Evolutionary conservation across 2,797 vertebrate genomes (phyloP).

Genomic region (Chelon labrosus): DNA sequence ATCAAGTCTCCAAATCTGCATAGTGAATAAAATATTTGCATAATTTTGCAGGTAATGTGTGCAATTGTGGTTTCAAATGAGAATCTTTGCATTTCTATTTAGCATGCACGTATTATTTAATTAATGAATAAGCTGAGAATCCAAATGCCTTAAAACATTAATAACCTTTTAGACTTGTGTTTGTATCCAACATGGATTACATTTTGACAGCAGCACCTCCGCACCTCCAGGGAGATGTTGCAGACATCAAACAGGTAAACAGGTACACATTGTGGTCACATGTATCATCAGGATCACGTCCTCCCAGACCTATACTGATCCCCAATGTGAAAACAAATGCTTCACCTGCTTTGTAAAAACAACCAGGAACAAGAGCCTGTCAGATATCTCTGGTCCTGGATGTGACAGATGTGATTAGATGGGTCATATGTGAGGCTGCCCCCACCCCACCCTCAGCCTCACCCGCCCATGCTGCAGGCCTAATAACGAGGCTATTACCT

Average conservation of each 20-base stretch:
- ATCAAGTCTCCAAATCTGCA: conserved; percentile 2
- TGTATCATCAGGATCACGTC: conserved; percentile 12
- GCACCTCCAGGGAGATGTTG: conserved; percentile 32
- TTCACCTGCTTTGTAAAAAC: conserved; percentile 19
- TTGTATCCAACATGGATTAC: not conserved
- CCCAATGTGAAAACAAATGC: conserved; percentile 23
- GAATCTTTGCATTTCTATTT: conserved; percentile 9
- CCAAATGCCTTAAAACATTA: not conserved
- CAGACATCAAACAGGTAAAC: conserved; percentile 38
- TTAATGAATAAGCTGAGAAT: conserved; percentile 7
- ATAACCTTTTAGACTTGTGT: not conserved
- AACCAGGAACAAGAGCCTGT: conserved; percentile 32
- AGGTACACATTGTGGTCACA: not conserved
- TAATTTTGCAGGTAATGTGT: conserved; percentile 12
- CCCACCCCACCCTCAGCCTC: not conserved
- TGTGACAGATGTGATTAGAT: conserved; percentile 61
- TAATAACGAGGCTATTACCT: conserved; percentile 59
- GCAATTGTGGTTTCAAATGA: conserved; percentile 8
- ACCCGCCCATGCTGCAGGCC: conserved; percentile 16
- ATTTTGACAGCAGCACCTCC: not conserved
- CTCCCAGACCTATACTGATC: not conserved
- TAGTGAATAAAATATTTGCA: conserved; percentile 8
- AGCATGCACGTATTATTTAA: not conserved
- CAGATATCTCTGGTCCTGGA: conserved; percentile 40
- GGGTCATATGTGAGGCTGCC: conserved; percentile 47